A percentile compares a stretch with the other conserved stretches of the same genome.
These are phyloP conservation scores for Himalopsyche anomala DNA, from an alignment of 2,888 invertebrate genomes.

Conservation along the genomic window DNA sequence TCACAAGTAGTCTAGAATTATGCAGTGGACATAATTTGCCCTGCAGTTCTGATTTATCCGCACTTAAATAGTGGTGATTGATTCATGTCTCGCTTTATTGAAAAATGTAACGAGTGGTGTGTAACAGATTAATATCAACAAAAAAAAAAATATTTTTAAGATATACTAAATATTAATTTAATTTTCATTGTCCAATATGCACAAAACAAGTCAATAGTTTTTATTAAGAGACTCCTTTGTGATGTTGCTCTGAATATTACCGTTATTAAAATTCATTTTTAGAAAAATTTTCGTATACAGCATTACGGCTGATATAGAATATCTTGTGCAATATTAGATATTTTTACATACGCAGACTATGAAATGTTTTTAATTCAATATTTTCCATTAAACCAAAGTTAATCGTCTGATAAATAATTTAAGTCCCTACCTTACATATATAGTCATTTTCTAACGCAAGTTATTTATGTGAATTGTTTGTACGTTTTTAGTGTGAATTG, in stretches of 20 bases:
- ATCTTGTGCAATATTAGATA: slow-evolving; percentile 15
- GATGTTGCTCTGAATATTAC: neutral
- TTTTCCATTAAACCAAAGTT: slow-evolving; percentile 15
- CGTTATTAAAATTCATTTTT: neutral
- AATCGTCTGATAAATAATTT: slow-evolving; percentile 40
- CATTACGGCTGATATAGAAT: neutral
- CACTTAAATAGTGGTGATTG: too few species aligned
- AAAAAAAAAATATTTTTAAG: too few species aligned
- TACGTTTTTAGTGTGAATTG: slow-evolving; percentile 34
- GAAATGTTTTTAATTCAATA: neutral
- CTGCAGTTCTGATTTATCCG: too few species aligned
- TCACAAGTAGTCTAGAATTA: too few species aligned
- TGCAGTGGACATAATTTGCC: too few species aligned
- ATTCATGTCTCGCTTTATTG: too few species aligned
- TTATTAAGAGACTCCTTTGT: neutral
- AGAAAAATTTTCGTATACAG: neutral
- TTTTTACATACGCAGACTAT: neutral
- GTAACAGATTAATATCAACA: too few species aligned
- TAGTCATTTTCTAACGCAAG: slow-evolving; percentile 31
- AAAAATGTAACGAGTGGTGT: too few species aligned
- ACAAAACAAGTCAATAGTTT: neutral
- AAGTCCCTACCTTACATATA: slow-evolving; percentile 43
- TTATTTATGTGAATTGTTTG: slow-evolving; percentile 29
- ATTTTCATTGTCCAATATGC: neutral
- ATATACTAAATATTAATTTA: too few species aligned